phyloP scores from a whole-genome alignment of 2,888 invertebrate species.

The Elegia similella region DNA sequence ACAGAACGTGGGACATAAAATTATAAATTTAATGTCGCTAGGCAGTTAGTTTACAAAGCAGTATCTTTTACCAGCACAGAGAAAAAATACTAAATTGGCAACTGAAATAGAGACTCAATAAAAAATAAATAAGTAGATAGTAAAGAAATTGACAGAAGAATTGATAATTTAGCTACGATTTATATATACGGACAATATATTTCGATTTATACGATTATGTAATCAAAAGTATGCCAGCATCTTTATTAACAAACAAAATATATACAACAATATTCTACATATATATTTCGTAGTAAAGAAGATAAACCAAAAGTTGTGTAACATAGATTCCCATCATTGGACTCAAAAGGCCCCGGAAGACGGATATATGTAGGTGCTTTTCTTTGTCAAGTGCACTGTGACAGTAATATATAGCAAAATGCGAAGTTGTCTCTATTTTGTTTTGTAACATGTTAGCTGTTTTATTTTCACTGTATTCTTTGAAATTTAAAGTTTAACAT shows the following conservation, averaged over 20 bases:
- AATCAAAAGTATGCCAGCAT: too few species aligned
- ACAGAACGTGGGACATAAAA: neutral
- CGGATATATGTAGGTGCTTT: neutral
- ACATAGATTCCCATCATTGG: neutral
- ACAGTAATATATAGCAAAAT: conserved; percentile 1
- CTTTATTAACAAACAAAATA: neutral
- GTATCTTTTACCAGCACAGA: too few species aligned
- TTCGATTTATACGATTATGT: too few species aligned
- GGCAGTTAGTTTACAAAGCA: neutral
- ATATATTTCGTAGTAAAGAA: neutral
- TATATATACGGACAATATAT: too few species aligned
- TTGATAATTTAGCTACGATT: too few species aligned
- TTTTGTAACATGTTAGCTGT: too few species aligned
- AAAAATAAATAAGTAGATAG: too few species aligned
- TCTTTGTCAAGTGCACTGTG: neutral
- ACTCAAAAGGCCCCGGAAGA: neutral
- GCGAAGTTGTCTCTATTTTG: neutral
- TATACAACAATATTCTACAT: neutral
- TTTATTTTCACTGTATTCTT: too few species aligned
- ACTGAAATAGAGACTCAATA: neutral
- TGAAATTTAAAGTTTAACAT: too few species aligned
- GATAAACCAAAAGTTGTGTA: neutral
- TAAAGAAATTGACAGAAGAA: too few species aligned
- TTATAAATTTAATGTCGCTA: neutral
- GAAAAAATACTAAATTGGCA: neutral